A percentile compares a stretch with the other conserved stretches of the same genome.
Conservation (phyloP, 2,113 vertebrate species). For the Elanus axillaris region DNA sequence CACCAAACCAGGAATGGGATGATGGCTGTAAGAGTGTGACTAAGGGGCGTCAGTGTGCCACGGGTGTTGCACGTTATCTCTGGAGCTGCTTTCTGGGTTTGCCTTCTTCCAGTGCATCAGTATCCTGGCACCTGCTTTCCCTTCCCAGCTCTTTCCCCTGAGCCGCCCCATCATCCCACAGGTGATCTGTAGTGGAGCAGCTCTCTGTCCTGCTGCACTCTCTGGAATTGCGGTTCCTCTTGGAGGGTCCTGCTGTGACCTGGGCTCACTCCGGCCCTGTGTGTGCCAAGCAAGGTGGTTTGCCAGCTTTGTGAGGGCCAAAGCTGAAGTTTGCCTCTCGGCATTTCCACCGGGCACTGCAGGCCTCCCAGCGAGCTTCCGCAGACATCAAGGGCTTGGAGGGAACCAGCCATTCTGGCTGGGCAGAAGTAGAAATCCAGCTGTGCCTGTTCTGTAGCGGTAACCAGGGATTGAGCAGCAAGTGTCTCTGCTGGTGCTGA, state of each 20-base stretch:
- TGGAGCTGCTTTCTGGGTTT: background rate
- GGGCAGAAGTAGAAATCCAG: background rate
- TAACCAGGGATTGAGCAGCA: background rate
- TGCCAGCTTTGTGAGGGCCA: background rate
- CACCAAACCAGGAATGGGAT: background rate
- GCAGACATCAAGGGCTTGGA: background rate
- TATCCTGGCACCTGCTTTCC: background rate
- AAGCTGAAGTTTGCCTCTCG: background rate
- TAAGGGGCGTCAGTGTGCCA: background rate
- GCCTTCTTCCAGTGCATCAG: background rate
- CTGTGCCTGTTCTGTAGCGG: background rate
- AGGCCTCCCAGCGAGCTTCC: background rate
- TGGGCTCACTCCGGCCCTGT: fast-evolving
- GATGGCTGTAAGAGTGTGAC: background rate
- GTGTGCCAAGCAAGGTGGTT: background rate
- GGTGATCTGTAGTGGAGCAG: background rate
- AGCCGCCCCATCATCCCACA: background rate
- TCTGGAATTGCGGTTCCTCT: background rate
- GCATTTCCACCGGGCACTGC: background rate
- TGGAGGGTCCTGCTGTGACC: background rate
- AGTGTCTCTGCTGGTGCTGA: background rate
- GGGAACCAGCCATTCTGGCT: background rate
- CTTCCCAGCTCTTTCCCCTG: background rate
- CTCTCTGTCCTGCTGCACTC: background rate
- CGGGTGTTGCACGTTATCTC: background rate